These are phyloP conservation scores for Pachycephala philippinensis DNA, from an alignment of 2,113 vertebrate species.

Conservation along the genomic window DNA sequence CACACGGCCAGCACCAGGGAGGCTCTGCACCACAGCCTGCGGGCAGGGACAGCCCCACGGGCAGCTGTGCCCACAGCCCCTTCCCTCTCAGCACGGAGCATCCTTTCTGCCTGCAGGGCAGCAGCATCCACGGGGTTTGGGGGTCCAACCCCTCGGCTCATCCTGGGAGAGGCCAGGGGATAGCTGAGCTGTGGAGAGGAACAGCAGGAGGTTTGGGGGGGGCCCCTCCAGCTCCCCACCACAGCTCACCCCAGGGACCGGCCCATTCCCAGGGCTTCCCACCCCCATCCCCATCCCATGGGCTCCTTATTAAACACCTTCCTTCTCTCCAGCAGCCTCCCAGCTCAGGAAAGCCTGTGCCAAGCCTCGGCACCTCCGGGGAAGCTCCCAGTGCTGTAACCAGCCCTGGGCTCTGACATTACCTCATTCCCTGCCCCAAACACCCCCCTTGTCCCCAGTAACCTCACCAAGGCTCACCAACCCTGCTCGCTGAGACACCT, in stretches of 20 bases:
- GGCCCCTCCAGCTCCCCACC: not conserved
- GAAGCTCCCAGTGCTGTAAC: fast-evolving
- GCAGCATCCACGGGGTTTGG: fast-evolving
- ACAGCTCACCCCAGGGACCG: fast-evolving
- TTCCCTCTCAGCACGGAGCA: fast-evolving
- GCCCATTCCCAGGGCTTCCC: not conserved
- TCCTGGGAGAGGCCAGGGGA: not conserved
- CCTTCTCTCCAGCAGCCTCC: not conserved
- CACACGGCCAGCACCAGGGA: not conserved
- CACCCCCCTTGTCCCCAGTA: fast-evolving
- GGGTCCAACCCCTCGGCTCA: not conserved
- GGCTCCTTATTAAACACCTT: fast-evolving
- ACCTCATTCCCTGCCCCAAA: not conserved
- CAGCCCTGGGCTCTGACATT: fast-evolving
- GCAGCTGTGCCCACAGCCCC: not conserved
- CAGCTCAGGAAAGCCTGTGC: not conserved
- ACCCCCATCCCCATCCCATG: not conserved
- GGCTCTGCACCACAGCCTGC: not conserved
- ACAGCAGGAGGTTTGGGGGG: not conserved
- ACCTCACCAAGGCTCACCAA: fast-evolving
- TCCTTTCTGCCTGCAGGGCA: fast-evolving
- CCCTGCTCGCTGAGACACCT: too few relatives aligned
- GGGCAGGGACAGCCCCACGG: fast-evolving
- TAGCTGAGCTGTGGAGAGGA: not conserved
- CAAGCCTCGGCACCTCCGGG: not conserved